A percentile compares a stretch with the other conserved stretches of the same genome.
phyloP scores from a whole-genome alignment of 2,888 invertebrate genomes.

The Caenorhabditis sp. region DNA sequence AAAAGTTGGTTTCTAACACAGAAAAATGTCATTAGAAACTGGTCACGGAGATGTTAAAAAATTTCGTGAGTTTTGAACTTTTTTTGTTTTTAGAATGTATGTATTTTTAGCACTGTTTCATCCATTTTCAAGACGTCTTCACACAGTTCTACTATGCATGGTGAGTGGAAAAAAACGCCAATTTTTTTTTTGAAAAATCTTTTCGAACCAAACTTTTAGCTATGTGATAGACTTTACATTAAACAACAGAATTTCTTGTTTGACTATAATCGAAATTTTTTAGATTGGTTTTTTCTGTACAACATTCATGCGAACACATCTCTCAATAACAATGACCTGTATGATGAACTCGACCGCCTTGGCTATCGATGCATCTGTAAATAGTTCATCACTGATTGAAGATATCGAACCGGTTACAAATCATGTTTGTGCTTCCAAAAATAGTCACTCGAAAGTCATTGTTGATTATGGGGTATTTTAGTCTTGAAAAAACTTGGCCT shows the following conservation, averaged over 20 bases:
- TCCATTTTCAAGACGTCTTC: constrained; percentile 46
- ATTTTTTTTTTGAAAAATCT: no score
- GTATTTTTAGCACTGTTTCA: constrained; percentile 44
- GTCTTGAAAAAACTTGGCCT: no score
- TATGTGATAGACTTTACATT: no score
- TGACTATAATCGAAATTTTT: no score
- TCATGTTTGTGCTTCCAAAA: constrained; percentile 21
- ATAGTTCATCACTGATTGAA: neutral
- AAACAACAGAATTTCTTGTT: no score
- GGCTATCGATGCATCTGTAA: constrained; percentile 12
- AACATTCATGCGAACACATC: constrained; percentile 48
- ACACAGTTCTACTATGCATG: constrained; percentile 44
- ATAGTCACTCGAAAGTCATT: constrained; percentile 32
- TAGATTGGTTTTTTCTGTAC: constrained; percentile 46
- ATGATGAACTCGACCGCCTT: constrained; percentile 54
- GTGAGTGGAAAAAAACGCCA: no score
- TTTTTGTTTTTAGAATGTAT: neutral
- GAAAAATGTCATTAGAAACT: no score
- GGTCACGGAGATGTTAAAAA: neutral
- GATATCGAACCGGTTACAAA: constrained; percentile 25
- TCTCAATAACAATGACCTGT: constrained; percentile 54
- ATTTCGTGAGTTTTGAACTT: neutral
- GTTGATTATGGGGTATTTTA: constrained; percentile 48
- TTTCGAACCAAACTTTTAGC: no score
- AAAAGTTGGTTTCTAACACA: no score